Base-by-base conservation (phyloP, 2,888 invertebrate species). In the Mythimna vitellina region DNA sequence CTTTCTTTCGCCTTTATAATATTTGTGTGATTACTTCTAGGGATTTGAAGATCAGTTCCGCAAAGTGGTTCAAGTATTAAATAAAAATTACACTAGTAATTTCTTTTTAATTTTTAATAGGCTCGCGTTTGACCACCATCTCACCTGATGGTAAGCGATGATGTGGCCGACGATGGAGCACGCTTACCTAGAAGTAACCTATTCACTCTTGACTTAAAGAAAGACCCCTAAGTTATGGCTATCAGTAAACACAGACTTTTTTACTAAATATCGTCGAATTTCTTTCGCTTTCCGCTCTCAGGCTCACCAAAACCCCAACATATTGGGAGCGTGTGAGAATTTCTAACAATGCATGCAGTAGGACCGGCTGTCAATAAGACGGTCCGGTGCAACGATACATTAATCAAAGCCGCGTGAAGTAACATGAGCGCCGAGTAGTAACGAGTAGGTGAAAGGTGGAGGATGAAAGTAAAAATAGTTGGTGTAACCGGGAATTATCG, bases 281-380 rank as follows among this genome's bases (percentile, higher is more conserved):
- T 49, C 56, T 32, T 32, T 46, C 62, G 63, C 69, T 57, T 3
- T 1, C 38, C 70, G 70, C 67, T 67, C 12, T 14, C 58, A 49
- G 12, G 67, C 7, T 25, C 2, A 80, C 76, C 58, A 56, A 49
- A 20, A 10, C 66, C 38, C 56, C 49, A 22, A 67, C 58, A 73
- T 60, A 85, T 80, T 78, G 81, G 57, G 82, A 81, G 79, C 84
- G 83, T 86, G 88, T 82, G 86, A 87, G 80, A 78, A 78, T 80
- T 67, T 69, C 79, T 80, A 83, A 85, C 84, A 86, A 86, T 86
- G 66, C 81, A 71, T 67, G 81, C 84, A 81, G 86, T 84, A 86
- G 85, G 78, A 83, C 75, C 74, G 80, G 76, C 76, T 84, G 84
- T 88, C 89, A 85, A 84, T 85, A 79, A 82, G 71, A 63, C 72